Base-by-base conservation (phyloP, 2,888 invertebrate species). In the Smittia sp. region DNA sequence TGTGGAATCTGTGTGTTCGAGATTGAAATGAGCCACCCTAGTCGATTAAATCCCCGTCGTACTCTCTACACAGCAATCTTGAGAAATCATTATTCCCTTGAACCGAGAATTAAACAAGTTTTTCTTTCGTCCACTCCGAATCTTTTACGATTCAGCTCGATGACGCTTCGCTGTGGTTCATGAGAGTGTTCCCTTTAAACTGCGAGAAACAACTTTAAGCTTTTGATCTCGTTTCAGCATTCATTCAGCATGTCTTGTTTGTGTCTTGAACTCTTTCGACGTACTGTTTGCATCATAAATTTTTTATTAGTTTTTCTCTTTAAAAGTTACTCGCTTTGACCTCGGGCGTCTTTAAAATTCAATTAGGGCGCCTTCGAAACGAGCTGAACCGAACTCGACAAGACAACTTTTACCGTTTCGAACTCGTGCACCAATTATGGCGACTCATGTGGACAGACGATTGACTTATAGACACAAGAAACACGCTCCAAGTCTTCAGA, bases 81-180 rank as follows among this genome's bases (percentile, higher is more conserved):
- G 68, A 68, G 46, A 68, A 68, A 68, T 68, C 68, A 68, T 68
- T 68, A 68, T 46, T 24, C 25, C 25, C 69, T 41, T 69, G 69
- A 69, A 27, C 69, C 54, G 27, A 69, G 54, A 69, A 54, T 69
- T 69, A 32, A 69, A 67, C 27, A 69, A 69, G 24, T 69, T 67
- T 67, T 67, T 68, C 13, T 52, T 20, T 11, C 24, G 9, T 25
- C 25, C 13, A 58, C 24, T 24, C 13, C 63, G 63, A 63, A n/a
- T 24, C 22, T 69, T 69, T 69, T 69, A 69, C 54, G 69, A 27
- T 69, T 13, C 52, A 25, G 11, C 41, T 69, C 54, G 27, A 69
- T 69, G 52, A 54, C 27, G 69, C 69, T 69, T 69, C 52, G 54
- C 52, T 69, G 69, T 54, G 46, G 69, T 54, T 69, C 69, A 69